These are phyloP conservation scores for Sturnira hondurensis DNA, from an alignment of 2,113 vertebrate species.

Conservation along the genomic window DNA sequence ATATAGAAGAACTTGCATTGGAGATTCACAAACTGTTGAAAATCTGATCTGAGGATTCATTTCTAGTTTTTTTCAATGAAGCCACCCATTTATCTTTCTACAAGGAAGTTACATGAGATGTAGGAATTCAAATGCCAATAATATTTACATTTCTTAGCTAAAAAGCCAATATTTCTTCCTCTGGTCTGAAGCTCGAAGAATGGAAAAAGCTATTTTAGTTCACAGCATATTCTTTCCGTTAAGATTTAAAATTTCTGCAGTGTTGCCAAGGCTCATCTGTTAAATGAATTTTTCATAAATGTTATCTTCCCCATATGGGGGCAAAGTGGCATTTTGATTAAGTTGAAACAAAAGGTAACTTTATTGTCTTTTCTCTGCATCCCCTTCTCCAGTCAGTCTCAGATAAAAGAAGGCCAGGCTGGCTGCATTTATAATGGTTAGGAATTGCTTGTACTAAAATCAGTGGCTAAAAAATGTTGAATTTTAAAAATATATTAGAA, in stretches of 20 bases:
- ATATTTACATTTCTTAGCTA: not conserved
- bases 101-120: not conserved
- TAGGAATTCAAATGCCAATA: not conserved
- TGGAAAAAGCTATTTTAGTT: not conserved
- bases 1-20: not conserved
- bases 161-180: not conserved
- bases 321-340: not conserved
- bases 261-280: not conserved
- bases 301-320: not conserved
- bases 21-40: not conserved
- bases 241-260: not conserved
- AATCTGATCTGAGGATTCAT: not conserved
- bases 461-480: not conserved
- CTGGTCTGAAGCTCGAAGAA: not conserved
- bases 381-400: not conserved
- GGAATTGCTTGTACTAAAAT: slow-evolving; percentile 7
- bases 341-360: not conserved
- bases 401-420: not conserved
- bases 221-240: not conserved
- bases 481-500: not conserved
- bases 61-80: not conserved
- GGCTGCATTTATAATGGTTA: not conserved
- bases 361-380: not conserved
- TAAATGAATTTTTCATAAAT: slow-evolving; percentile 22
- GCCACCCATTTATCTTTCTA: not conserved